Conservation (phyloP, 1,140 invertebrate genomes). For the Drosophila orosa region DNA sequence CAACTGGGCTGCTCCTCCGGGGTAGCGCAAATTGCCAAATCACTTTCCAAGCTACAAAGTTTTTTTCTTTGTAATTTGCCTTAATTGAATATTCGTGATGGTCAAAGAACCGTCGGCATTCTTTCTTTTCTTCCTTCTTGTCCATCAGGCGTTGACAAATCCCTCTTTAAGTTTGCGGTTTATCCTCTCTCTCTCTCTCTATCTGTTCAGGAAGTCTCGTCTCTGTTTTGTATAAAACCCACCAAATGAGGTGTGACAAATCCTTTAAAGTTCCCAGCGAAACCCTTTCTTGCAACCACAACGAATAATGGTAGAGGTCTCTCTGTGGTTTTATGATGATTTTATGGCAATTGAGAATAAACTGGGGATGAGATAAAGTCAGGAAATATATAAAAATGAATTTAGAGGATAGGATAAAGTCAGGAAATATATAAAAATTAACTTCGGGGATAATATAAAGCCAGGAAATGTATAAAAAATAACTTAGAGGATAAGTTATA, state of each 20-base stretch:
- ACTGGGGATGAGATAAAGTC: neutral
- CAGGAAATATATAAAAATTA: neutral
- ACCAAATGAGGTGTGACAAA: constrained; percentile 44
- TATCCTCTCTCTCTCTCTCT: too few species aligned
- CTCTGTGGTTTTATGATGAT: constrained; percentile 7
- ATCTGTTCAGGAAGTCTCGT: neutral
- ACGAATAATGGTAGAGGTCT: neutral
- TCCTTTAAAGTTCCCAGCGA: neutral
- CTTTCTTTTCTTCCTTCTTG: neutral
- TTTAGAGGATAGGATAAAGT: too few species aligned
- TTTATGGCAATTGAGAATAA: neutral
- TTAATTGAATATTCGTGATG: constrained; percentile 80
- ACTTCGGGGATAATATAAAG: too few species aligned
- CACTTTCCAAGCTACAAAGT: constrained; percentile 72
- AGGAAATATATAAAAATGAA: neutral
- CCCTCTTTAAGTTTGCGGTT: constrained; percentile 27
- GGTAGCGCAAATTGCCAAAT: constrained; percentile 60
- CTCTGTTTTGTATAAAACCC: neutral
- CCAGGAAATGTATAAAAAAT: neutral
- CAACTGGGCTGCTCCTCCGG: constrained; percentile 33
- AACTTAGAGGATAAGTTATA: too few species aligned
- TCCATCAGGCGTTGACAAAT: constrained; percentile 57
- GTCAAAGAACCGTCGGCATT: constrained; percentile 51
- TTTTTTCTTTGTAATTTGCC: constrained; percentile 80
- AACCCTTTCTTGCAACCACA: neutral